phyloP scores from a whole-genome alignment of 2,888 invertebrate genomes.

The Amphipyra tragopoginis region DNA sequence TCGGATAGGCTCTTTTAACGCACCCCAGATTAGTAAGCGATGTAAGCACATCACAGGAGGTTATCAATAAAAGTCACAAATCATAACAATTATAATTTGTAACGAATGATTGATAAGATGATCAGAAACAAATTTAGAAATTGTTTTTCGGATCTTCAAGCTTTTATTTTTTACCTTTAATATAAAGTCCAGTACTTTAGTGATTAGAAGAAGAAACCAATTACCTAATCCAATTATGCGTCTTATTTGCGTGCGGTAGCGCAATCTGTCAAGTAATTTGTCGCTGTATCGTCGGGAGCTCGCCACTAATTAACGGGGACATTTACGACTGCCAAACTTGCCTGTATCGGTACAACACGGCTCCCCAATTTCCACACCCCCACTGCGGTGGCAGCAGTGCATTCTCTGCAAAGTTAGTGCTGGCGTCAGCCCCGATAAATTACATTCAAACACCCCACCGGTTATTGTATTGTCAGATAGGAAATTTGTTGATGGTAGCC shows the following conservation, averaged over 20 bases:
- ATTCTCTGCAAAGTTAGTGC: slow-evolving; percentile 64
- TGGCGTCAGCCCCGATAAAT: slow-evolving; percentile 60
- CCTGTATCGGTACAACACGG: slow-evolving; percentile 69
- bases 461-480: slow-evolving; percentile 37
- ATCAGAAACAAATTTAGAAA: too few species aligned
- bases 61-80: too few species aligned
- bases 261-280: slow-evolving; percentile 81
- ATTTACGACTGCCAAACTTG: slow-evolving; percentile 83
- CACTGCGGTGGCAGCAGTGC: slow-evolving; percentile 58
- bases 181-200: neutral
- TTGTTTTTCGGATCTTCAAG: too few species aligned
- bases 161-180: too few species aligned
- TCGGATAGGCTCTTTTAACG: too few species aligned
- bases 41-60: too few species aligned
- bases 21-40: too few species aligned
- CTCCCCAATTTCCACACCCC: slow-evolving; percentile 60
- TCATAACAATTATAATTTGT: too few species aligned
- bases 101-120: too few species aligned
- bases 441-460: slow-evolving; percentile 41
- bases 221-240: slow-evolving; percentile 24
- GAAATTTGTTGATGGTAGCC: slow-evolving; percentile 25
- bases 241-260: slow-evolving; percentile 76
- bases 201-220: slow-evolving; percentile 13
- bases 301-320: slow-evolving; percentile 85
- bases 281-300: slow-evolving; percentile 77